Conservation (phyloP, 2,113 vertebrate species). For the Cricetomys ansorgei region DNA sequence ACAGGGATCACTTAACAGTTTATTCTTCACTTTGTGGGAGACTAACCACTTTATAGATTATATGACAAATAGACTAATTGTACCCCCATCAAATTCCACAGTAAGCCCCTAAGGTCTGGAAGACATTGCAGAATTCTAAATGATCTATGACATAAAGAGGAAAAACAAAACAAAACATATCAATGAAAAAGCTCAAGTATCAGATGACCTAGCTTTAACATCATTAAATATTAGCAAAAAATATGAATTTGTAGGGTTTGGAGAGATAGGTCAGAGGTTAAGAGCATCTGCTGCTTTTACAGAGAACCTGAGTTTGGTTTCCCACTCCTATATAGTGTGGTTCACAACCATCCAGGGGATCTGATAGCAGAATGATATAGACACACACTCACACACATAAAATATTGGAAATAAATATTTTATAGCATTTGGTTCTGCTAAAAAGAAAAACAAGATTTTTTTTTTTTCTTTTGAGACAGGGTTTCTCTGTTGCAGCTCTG, state of each 20-base stretch:
- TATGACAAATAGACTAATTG: background rate
- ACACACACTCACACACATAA: background rate
- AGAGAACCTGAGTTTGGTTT: background rate
- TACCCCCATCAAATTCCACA: background rate
- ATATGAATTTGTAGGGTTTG: background rate
- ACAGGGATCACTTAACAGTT: slow-evolving; percentile 74
- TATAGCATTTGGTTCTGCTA: background rate
- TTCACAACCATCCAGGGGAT: background rate
- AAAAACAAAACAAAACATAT: background rate
- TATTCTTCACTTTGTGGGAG: slow-evolving; percentile 46
- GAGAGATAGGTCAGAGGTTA: background rate
- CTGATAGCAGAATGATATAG: background rate
- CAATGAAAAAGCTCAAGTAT: slow-evolving; percentile 46
- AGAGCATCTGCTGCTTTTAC: background rate
- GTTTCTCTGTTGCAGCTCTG: too few species aligned
- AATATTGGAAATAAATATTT: background rate
- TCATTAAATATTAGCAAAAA: background rate
- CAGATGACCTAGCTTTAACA: slow-evolving; percentile 37
- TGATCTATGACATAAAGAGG: slow-evolving; percentile 2
- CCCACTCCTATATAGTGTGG: background rate
- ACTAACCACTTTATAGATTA: slow-evolving; percentile 27
- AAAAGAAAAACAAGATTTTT: slow-evolving; percentile 47
- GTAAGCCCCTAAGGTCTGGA: background rate
- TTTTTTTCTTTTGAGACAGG: too few species aligned
- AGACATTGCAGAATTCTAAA: slow-evolving; percentile 23